These are phyloP conservation scores for Emesis furor DNA, from an alignment of 2,888 invertebrate species.

Conservation along the genomic window DNA sequence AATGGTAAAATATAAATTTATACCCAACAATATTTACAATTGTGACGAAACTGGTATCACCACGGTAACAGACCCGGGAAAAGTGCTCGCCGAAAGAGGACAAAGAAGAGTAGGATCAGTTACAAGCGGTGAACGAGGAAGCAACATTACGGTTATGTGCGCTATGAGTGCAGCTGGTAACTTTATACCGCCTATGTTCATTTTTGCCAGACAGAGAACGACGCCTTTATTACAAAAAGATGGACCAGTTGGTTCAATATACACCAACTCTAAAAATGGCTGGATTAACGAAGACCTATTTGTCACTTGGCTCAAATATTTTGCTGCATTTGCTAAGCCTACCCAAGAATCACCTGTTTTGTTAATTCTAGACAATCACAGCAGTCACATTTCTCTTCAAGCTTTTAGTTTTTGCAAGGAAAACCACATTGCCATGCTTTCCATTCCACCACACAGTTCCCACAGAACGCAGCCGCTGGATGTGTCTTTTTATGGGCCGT, in stretches of 20 bases:
- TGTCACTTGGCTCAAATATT: neutral
- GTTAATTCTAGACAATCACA: neutral
- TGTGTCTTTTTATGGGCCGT: neutral
- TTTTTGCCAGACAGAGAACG: neutral
- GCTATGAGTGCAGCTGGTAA: neutral
- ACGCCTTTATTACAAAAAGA: neutral
- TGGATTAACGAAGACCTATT: neutral
- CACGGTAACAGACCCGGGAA: neutral
- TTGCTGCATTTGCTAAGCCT: neutral
- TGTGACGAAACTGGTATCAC: neutral
- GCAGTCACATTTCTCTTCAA: neutral
- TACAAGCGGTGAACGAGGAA: neutral
- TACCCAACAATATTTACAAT: neutral
- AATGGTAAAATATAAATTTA: neutral
- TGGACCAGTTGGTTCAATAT: neutral
- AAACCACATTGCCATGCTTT: too few relatives aligned
- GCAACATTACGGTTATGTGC: neutral
- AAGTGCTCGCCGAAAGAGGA: neutral
- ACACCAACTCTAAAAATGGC: neutral
- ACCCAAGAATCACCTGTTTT: neutral
- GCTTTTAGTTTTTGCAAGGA: too few relatives aligned
- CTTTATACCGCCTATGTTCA: neutral
- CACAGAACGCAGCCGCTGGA: neutral
- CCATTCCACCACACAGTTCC: too few relatives aligned
- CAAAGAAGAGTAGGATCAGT: neutral